Base-by-base conservation (phyloP, 2,113 vertebrate species). In the Hippocampus guttulatus region DNA sequence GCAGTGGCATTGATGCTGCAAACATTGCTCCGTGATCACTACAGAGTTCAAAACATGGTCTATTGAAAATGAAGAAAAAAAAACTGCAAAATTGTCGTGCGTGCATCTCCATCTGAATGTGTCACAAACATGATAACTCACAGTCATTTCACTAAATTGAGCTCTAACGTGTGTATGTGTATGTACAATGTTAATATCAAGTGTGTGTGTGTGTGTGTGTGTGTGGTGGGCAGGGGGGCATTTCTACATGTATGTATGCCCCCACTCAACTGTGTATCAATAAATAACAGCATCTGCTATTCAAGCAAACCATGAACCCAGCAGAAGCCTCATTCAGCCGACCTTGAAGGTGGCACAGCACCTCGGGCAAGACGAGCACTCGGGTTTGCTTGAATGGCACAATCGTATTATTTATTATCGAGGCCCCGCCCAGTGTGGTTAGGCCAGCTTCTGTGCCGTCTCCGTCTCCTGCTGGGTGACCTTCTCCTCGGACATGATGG, bases 381-480 rank as follows among this genome's bases (percentile, higher is more conserved):
- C n/a, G 3, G 69, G 78, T 89, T 89, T 83, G 81, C 86, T 87
- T 89, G 80, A 89, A 87, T 84, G 84, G 87, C 88, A 86, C 84
- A 74, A 75, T 69, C 88, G 6, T 76, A 71, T 85, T 78, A 83
- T 75, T 78, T 64, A 67, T 58, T 54, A 52, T 64, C 33, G 63
- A 81, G 38, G 61, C 78, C 78, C 57, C 72, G 75, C 71, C 76
- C 76, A 69, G 57, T n/a, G 11, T 5, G 66, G 61, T 93, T 95
- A 96, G 88, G 94, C 95, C 15, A 94, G 91, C 73, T 95, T 97
- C 89, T 96, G 94, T 0, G 94, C 93, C 0, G 94, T 95, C 82
- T 97, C 95, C 0, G 93, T 97, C 92, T 97, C 95, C 91, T 96
- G 96, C 80, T 96, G 94, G 0, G 95, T 96, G 60, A 97, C 88